Evolutionary conservation across 2,113 vertebrate genomes (phyloP), one percentile per base, ranked within the genome.

Genomic region (Elephas maximus): DNA sequence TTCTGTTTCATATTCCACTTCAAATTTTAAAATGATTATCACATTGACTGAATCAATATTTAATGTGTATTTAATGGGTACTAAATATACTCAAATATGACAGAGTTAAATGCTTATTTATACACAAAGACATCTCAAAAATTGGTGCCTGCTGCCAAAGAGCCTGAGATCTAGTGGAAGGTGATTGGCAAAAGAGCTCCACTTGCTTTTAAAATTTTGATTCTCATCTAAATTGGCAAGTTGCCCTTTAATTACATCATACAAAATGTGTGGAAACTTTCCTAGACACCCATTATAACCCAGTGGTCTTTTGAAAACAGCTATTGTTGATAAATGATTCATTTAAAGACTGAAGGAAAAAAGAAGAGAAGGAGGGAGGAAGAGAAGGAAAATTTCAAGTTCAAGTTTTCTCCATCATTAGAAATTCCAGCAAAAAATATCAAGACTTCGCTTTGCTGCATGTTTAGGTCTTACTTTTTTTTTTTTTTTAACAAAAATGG

Each of bases 261-360:
- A 67, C 51, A 88, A 92, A 95, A 92, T 37, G 94, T 30, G 53
- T 44, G n/a, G 86, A 91, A 97, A 93, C 41, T 74, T 95, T 93
- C 88, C 65, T 93, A 82, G 94, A 97, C 65, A 82, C n/a, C 41
- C 48, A n/a, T 60, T 90, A 67, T 24, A 71, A 94, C 41, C 67
- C 37, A 93, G 12, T 21, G 1, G 23, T 60, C 69, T 91, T 95
- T 90, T 81, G 65, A 94, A 95, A 89, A 91, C n/a, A 95, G 63
- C 21, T 37, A 12, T 63, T 90, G 33, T 90, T 97, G 84, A 51
- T 90, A 95, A 90, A 87, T 17, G 24, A 78, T 88, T 84, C 41
- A 33, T 78, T 81, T 63, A 2, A 2, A 53, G 92, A 83, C 81
- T 21, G 10, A 76, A 48, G 6, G 2, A 37, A 30, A 4, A 37